A percentile compares a stretch with the other conserved stretches of the same genome.
phyloP scores from a whole-genome alignment of 2,888 invertebrate species.

The Balanococcus diminutus region DNA sequence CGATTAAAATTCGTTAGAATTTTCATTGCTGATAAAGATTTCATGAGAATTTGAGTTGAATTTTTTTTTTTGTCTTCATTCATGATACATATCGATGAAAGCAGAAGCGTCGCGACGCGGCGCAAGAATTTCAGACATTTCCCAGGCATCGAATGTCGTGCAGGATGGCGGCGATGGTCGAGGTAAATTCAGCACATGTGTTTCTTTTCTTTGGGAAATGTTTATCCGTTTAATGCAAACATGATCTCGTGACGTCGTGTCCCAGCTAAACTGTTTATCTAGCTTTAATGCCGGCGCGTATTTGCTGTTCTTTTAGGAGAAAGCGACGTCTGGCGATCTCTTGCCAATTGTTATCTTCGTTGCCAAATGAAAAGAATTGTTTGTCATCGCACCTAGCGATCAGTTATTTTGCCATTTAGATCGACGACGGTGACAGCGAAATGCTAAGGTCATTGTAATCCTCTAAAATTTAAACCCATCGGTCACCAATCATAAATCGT shows the following conservation, averaged over 20 bases:
- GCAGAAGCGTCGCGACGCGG: background rate
- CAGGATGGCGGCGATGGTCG: background rate
- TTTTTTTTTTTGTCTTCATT: background rate
- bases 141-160: constrained; percentile 35
- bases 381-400: constrained; percentile 29
- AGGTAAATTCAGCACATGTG: constrained; percentile 13
- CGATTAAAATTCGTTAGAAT: background rate
- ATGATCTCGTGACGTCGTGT: constrained; percentile 43
- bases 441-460: constrained; percentile 22
- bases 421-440: background rate
- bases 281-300: constrained; percentile 29
- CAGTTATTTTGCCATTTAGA: constrained; percentile 24
- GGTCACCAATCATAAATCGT: background rate
- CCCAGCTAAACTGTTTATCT: constrained; percentile 35
- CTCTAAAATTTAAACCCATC: background rate
- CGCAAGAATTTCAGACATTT: constrained; percentile 35
- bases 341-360: constrained; percentile 24
- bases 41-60: background rate
- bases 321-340: constrained; percentile 32
- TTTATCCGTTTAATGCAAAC: constrained; percentile 43
- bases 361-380: constrained; percentile 43
- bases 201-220: constrained; percentile 41
- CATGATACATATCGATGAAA: background rate
- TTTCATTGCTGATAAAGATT: background rate
- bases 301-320: constrained; percentile 25